These are phyloP conservation scores for Microcebus lehilahytsara DNA, from an alignment of 2,113 vertebrate species.

Conservation along the genomic window DNA sequence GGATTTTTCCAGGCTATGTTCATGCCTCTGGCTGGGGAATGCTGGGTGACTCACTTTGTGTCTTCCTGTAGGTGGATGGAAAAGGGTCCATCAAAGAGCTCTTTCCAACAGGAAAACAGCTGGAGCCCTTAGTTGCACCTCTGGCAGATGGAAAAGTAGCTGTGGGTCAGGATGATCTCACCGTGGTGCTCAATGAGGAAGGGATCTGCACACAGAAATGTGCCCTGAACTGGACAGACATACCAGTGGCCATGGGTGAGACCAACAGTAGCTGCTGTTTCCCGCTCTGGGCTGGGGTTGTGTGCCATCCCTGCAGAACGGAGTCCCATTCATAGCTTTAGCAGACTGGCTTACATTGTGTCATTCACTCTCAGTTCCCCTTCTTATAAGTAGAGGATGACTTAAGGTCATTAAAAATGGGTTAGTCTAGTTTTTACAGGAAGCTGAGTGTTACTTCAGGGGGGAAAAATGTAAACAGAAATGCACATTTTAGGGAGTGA, in stretches of 20 bases:
- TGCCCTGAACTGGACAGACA: slow-evolving; percentile 99
- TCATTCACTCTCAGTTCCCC: background rate
- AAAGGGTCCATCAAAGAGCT: slow-evolving; percentile 97
- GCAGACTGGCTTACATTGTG: background rate
- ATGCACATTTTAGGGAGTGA: slow-evolving; percentile 28
- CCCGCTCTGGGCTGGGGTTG: background rate
- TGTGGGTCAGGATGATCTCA: slow-evolving; percentile 97
- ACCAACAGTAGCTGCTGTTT: background rate
- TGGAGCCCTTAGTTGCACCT: slow-evolving; percentile 95
- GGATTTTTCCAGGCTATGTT: background rate
- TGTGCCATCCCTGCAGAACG: background rate
- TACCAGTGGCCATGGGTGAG: slow-evolving; percentile 98
- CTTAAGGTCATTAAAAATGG: background rate
- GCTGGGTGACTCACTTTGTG: slow-evolving; percentile 11
- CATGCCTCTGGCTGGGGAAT: background rate
- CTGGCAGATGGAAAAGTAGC: slow-evolving; percentile 97
- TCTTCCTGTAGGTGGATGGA: slow-evolving; percentile 92
- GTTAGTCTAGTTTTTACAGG: background rate
- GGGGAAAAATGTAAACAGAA: background rate
- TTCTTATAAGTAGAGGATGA: background rate
- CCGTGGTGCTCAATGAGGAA: slow-evolving; percentile 97
- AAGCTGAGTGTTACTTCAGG: background rate
- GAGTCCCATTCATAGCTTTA: background rate
- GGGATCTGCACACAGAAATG: slow-evolving; percentile 97
- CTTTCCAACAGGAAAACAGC: slow-evolving; percentile 97